phyloP scores from a whole-genome alignment of 2,888 invertebrate species.

The Pachymerium ferrugineum region DNA sequence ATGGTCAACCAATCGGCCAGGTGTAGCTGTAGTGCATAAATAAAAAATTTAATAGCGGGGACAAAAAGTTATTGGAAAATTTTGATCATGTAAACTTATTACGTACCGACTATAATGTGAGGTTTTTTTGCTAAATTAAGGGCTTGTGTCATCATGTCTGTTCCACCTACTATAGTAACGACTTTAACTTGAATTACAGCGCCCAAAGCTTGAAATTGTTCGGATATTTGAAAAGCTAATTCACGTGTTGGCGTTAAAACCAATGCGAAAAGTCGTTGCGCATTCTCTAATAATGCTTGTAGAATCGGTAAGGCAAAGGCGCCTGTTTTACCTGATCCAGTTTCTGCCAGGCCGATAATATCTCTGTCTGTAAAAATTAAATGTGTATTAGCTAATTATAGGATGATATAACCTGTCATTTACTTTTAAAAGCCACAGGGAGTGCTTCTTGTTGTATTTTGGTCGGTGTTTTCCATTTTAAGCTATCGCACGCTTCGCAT shows the following conservation, averaged over 20 bases:
- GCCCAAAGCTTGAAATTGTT: conserved; percentile 94
- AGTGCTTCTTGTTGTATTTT: conserved; percentile 93
- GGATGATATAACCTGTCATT: neutral
- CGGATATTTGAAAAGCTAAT: conserved; percentile 95
- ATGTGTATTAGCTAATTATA: neutral
- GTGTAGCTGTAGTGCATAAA: conserved; percentile 67
- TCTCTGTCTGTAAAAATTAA: conserved; percentile 64
- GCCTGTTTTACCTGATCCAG: conserved; percentile 94
- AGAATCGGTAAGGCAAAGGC: conserved; percentile 96
- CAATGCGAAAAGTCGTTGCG: conserved; percentile 88
- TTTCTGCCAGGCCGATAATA: conserved; percentile 69
- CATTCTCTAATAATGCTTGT: conserved; percentile 80
- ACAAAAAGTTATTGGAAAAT: neutral
- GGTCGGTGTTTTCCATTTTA: conserved; percentile 92
- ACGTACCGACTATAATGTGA: conserved; percentile 75
- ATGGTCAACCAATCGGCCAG: conserved; percentile 91
- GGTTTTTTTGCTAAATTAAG: conserved; percentile 89
- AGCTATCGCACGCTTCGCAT: conserved; percentile 80
- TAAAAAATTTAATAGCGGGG: conserved; percentile 23
- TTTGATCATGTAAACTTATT: neutral
- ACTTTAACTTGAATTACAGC: conserved; percentile 87
- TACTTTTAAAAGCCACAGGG: conserved; percentile 82
- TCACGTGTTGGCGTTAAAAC: conserved; percentile 95
- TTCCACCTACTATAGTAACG: conserved; percentile 95
- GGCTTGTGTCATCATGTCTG: conserved; percentile 96